Evolutionary conservation across 2,888 invertebrate species (phyloP), one percentile per base, ranked within the genome.

Genomic region (Caenorhabditis sp.): DNA sequence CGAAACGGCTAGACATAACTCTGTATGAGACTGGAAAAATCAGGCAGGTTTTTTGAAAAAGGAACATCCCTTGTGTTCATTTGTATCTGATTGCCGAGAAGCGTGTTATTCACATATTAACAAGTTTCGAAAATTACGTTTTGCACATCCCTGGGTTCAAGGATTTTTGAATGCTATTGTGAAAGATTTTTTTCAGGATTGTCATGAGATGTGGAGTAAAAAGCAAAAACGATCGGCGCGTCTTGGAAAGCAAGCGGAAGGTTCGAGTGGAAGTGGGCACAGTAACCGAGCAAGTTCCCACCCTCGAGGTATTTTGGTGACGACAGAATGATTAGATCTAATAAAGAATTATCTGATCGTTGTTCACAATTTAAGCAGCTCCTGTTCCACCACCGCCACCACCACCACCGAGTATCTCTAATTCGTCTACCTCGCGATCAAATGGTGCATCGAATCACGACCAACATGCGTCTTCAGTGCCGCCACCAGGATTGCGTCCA

Each of bases 171-270:
- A n/a, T n/a, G n/a, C n/a, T n/a, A n/a, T n/a, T n/a, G n/a, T n/a
- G n/a, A n/a, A n/a, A n/a, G n/a, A n/a, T n/a, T n/a, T n/a, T n/a
- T 28, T 72, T 4, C 14, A 99, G 93, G 98, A 99, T 93, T 99
- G 99, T 93, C 98, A 99, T 94, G 99, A 99, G 93, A 94, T 99
- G 92, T 99, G 98, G 98, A 96, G 97, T 91, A 99, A 99, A 93
- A 96, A 88, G 59, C 84, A 86, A 72, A 87, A 85, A 66, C 38
- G 81, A 63, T 54, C 61, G 8, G 77, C 77, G 7, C 69, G 77
- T 8, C 41, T 77, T 16, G 63, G 69, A 16, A 28, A 24, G 56
- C 76, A 82, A 72, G 49, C 74, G 24, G 49, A 51, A 16, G 59
- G 49, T 38, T 77, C 77, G 26, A 69, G 77, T 51, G 70, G 77